Percentiles rank a stretch among this genome's conserved stretches.
Evolutionary conservation across 2,113 vertebrate species (phyloP).

Genomic region (Mus spicilegus): DNA sequence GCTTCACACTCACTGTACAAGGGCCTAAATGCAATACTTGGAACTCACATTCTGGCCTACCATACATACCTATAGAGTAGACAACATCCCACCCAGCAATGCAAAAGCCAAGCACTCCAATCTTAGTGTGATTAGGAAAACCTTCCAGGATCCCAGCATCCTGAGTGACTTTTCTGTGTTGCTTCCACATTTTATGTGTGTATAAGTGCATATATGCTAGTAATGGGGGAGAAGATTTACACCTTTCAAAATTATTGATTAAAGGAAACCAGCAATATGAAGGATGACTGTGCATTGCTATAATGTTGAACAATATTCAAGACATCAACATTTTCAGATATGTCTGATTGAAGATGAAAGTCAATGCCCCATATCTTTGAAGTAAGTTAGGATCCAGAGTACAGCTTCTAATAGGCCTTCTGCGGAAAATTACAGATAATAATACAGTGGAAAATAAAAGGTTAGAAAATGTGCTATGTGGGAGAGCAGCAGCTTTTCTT

Average conservation of each 20-base stretch:
- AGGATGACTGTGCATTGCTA: neutral
- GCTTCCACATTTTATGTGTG: neutral
- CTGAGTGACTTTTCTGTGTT: neutral
- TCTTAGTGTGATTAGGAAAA: neutral
- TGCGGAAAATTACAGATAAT: neutral
- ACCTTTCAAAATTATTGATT: neutral
- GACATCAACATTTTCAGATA: neutral
- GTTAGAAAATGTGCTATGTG: neutral
- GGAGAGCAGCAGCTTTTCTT: neutral
- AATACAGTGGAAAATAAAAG: neutral
- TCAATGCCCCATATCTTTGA: neutral
- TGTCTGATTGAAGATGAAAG: slow-evolving; percentile 46
- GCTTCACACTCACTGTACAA: neutral
- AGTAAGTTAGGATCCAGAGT: neutral
- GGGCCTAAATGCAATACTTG: neutral
- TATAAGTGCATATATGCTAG: neutral
- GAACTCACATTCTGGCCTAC: neutral
- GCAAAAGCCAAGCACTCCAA: neutral
- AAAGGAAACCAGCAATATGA: neutral
- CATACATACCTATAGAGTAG: neutral
- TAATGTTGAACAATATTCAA: neutral
- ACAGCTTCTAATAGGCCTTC: neutral
- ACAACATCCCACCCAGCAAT: fast-evolving
- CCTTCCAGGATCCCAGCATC: neutral
- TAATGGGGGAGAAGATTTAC: neutral